Conservation (phyloP, 2,888 invertebrate species). For the Kuschelorhynchus macadamiae region DNA sequence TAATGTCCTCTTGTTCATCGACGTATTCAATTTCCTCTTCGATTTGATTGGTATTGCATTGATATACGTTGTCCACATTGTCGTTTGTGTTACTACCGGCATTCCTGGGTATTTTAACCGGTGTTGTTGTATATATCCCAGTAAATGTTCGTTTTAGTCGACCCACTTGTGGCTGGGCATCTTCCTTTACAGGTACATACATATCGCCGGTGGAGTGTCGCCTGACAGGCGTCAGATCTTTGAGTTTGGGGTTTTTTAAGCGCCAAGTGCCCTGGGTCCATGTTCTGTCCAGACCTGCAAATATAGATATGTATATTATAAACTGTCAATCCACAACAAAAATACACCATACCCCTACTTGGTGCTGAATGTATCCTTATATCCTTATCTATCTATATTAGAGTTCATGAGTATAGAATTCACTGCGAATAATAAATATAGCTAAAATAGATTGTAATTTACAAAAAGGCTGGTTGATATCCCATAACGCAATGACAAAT, state of each 20-base stretch:
- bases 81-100: slow-evolving; percentile 30
- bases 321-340: too few species aligned
- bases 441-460: too few species aligned
- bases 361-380: too few species aligned
- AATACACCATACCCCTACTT: too few species aligned
- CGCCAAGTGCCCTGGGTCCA: slow-evolving; percentile 82
- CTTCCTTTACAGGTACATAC: slow-evolving; percentile 52
- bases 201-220: slow-evolving; percentile 59
- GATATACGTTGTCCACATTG: slow-evolving; percentile 41
- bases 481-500: too few species aligned
- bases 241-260: slow-evolving; percentile 64
- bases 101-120: slow-evolving; percentile 59
- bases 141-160: slow-evolving; percentile 59
- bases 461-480: too few species aligned
- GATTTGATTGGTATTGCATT: slow-evolving; percentile 29
- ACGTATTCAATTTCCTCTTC: slow-evolving; percentile 51
- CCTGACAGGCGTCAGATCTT: slow-evolving; percentile 59
- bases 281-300: slow-evolving; percentile 73
- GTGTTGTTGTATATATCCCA: slow-evolving; percentile 56
- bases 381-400: too few species aligned
- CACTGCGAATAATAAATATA: too few species aligned
- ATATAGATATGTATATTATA: too few species aligned
- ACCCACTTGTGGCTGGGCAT: slow-evolving; percentile 45
- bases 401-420: too few species aligned
- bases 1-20: slow-evolving; percentile 16